A percentile compares a stretch with the other conserved stretches of the same genome.
Evolutionary conservation across 2,797 vertebrate genomes (phyloP).

Genomic region (Emydoidea blandingii): DNA sequence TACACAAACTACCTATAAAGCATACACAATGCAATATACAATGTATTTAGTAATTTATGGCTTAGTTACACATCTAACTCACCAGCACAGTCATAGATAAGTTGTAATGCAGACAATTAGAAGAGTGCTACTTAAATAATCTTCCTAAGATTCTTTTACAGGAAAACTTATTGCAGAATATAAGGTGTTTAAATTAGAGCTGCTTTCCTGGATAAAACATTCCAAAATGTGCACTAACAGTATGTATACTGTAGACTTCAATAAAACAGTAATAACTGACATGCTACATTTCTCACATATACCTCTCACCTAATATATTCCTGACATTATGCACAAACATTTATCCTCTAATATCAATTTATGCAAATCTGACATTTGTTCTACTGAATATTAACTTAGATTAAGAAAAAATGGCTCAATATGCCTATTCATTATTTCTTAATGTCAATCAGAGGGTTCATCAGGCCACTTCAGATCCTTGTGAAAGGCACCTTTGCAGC

Average conservation of each 20-base stretch:
- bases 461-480: constrained; percentile 81
- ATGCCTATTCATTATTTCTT: neutral
- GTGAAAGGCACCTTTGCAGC: constrained; percentile 82
- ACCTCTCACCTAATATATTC: neutral
- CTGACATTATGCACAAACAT: neutral
- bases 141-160: neutral
- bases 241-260: neutral
- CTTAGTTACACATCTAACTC: neutral
- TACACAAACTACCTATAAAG: neutral
- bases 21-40: neutral
- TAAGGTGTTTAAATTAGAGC: neutral
- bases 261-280: neutral
- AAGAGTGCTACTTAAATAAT: neutral
- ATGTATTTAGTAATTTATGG: neutral
- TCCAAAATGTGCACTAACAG: neutral
- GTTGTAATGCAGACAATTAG: neutral
- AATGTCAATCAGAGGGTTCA: constrained; percentile 76
- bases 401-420: neutral
- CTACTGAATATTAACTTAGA: neutral
- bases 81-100: neutral
- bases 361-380: neutral
- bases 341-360: neutral
- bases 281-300: neutral
- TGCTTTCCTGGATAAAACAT: neutral
- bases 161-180: neutral